phyloP scores from a whole-genome alignment of 1,140 invertebrate species.

The Ctenoplectra terminalis region DNA sequence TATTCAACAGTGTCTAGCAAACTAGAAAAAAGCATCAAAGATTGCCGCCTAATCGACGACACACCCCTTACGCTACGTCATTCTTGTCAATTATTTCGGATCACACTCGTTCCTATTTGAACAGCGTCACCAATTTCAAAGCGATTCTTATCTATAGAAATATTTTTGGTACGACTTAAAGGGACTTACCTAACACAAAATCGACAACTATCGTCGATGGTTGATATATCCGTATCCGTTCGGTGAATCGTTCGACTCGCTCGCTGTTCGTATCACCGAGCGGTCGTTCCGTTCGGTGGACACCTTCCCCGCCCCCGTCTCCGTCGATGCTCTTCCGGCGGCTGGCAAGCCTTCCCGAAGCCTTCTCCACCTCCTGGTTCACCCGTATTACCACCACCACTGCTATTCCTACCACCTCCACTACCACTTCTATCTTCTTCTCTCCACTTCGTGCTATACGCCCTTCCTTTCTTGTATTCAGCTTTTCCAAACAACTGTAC shows the following conservation, averaged over 20 bases:
- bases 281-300: conserved; percentile 68
- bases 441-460: conserved; percentile 3
- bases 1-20: not conserved
- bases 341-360: conserved; percentile 30
- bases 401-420: not conserved
- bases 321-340: conserved; percentile 41
- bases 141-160: not conserved
- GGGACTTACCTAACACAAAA: conserved; percentile 54
- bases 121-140: not conserved
- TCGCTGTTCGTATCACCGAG: conserved; percentile 62
- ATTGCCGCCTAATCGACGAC: conserved; percentile 45
- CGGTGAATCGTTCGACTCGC: conserved; percentile 57
- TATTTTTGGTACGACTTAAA: not conserved
- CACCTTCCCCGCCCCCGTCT: conserved; percentile 65
- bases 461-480: not conserved
- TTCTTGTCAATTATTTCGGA: conserved; percentile 49
- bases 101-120: not conserved
- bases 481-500: not conserved
- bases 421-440: not conserved
- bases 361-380: conserved; percentile 37
- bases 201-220: conserved; percentile 26
- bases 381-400: conserved; percentile 30
- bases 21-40: not conserved
- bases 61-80: conserved; percentile 67
- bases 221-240: conserved; percentile 57